Evolutionary conservation across 1,140 invertebrate species (phyloP).

Genomic region (Sesamia nonagrioides): DNA sequence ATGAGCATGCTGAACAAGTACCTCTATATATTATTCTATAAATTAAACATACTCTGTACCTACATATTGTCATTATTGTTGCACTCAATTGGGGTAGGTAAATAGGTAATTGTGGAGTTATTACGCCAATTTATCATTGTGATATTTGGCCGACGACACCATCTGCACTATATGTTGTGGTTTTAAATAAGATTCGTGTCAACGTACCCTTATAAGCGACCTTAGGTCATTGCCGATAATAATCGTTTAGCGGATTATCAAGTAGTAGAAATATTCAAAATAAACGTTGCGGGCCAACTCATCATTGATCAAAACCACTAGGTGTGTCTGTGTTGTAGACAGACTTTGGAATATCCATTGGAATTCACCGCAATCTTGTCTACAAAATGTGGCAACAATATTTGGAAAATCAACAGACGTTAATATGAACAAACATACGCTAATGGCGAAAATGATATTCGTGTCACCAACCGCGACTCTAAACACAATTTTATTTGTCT

Average conservation of each 20-base stretch:
- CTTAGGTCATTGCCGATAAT: neutral
- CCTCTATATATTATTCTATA: neutral
- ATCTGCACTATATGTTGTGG: constrained; percentile 15
- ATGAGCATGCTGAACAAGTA: neutral
- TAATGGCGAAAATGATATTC: neutral
- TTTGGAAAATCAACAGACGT: neutral
- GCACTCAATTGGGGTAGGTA: constrained; percentile 21
- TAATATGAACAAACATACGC: neutral
- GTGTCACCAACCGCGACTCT: neutral
- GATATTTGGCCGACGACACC: constrained; percentile 21
- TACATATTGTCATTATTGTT: neutral
- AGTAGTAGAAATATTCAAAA: no score
- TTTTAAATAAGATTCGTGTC: neutral
- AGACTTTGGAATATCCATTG: no score
- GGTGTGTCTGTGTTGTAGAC: no score
- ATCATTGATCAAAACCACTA: no score
- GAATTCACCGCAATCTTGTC: no score
- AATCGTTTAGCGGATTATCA: neutral
- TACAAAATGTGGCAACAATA: no score
- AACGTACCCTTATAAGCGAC: neutral
- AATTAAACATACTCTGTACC: no score
- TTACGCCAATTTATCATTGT: constrained; percentile 6
- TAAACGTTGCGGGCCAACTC: no score
- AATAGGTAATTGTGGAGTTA: constrained; percentile 11
- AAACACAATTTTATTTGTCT: neutral